Evolutionary conservation across 1,140 invertebrate species (phyloP), one percentile per base, ranked within the genome.

Genomic region (Babylonia areolata): DNA sequence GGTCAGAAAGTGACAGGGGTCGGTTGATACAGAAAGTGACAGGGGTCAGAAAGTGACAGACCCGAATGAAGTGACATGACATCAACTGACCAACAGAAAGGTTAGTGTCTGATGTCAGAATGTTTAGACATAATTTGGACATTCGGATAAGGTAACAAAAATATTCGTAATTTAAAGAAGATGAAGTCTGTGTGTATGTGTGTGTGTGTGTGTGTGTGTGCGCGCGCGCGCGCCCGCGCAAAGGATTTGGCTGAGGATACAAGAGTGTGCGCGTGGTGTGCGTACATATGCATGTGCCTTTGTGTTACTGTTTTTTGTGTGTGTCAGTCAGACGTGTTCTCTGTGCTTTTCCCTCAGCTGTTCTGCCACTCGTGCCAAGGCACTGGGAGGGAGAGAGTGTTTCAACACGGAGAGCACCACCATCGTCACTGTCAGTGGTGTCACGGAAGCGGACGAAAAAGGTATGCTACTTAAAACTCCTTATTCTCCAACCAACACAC

Each of bases 291-390:
- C 23, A 9, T 1, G 31, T 37, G 78, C 11, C 23, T 28, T 20
- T 2, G 42, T 51, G 78, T 3, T 2, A 33, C 46, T 58, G 31
- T 81, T 20, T 81, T 81, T 3, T 20, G 35, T 28, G 40, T 81
- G 79, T 81, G 42, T 11, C 23, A 20, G 33, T 20, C 28, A 23
- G 33, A 15, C 1, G 17, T 46, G 23, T 3, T 12, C 28, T 31
- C 58, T 46, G 69, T 46, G 81, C 20, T 85, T n/a, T 71, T 85
- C 84, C 17, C n/a, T n/a, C 77, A 92, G 91, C 71, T 87, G 35
- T 71, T 54, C 11, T 92, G 91, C 83, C 78, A 69, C 80, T 64
- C 42, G 20, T 92, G 91, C 81, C 31, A 88, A 78, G 91, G 90
- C 35, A 83, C 31, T 35, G 91, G 91, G 0, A 71, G 80, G 39